Conservation (phyloP, 2,113 vertebrate species). For the Eretmochelys imbricata region DNA sequence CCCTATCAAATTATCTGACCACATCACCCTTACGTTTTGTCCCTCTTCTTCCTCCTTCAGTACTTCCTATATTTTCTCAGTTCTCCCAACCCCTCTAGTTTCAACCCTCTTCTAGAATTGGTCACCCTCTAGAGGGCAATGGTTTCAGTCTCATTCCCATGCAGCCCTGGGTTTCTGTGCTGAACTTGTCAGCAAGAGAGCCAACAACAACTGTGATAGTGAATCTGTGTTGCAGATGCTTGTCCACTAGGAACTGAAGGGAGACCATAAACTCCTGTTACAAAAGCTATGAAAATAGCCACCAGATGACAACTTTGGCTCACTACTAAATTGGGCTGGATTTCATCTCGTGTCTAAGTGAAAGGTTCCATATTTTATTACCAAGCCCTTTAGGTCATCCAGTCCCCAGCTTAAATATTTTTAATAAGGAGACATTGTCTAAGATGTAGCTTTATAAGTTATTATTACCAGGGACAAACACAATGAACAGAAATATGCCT, state of each 20-base stretch:
- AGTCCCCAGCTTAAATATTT: neutral
- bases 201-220: neutral
- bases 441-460: neutral
- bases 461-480: neutral
- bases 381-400: neutral
- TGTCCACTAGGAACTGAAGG: neutral
- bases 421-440: neutral
- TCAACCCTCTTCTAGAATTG: neutral
- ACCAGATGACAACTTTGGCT: neutral
- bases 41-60: neutral
- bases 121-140: neutral
- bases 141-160: neutral
- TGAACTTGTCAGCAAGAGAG: neutral
- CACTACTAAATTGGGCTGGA: neutral
- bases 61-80: neutral
- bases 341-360: neutral
- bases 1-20: neutral
- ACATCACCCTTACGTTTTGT: no score
- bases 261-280: neutral
- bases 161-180: neutral
- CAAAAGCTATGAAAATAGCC: neutral
- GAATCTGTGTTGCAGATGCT: neutral
- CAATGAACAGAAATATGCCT: neutral
- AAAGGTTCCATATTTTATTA: neutral
- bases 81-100: neutral